These are phyloP conservation scores for Engystomops pustulosus DNA, from an alignment of 2,113 vertebrate genomes.

Conservation along the genomic window DNA sequence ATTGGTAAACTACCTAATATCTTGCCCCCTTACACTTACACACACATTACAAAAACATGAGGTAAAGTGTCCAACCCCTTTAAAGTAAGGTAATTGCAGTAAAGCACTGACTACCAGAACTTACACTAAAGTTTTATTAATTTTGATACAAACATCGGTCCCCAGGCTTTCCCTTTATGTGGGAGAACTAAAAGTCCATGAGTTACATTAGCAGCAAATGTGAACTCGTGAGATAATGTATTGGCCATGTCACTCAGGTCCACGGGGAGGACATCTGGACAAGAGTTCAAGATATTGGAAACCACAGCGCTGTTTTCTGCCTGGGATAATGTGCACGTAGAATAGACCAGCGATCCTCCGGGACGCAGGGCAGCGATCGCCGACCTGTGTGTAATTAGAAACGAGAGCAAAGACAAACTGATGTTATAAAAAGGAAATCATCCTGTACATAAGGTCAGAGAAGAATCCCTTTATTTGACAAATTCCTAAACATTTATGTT, in stretches of 20 bases:
- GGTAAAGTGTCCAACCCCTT: too few species aligned
- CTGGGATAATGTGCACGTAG: conserved; percentile 91
- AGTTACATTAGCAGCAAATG: conserved; percentile 70
- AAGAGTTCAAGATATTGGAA: conserved; percentile 74
- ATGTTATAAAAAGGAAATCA: conserved; percentile 29
- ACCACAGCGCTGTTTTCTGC: conserved; percentile 88
- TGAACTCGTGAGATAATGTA: conserved; percentile 79
- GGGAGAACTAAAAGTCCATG: conserved; percentile 88
- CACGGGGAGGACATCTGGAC: conserved; percentile 73
- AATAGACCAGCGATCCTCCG: conserved; percentile 89
- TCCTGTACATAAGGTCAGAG: neutral
- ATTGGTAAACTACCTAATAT: too few species aligned
- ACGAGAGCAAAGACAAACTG: conserved; percentile 9
- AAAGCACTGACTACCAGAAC: neutral
- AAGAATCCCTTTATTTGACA: conserved; percentile 1
- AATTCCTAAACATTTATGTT: conserved; percentile 28
- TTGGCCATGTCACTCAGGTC: conserved; percentile 77
- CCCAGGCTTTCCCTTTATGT: conserved; percentile 83
- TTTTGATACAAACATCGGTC: conserved; percentile 92
- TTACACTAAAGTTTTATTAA: conserved; percentile 72
- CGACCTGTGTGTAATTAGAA: conserved; percentile 77
- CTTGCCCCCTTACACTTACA: too few species aligned
- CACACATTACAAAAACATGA: too few species aligned
- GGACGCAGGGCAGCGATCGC: conserved; percentile 85
- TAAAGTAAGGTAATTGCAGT: too few species aligned